phyloP scores from a whole-genome alignment of 1,140 invertebrate species.

The Gonioctena quinquepunctata region DNA sequence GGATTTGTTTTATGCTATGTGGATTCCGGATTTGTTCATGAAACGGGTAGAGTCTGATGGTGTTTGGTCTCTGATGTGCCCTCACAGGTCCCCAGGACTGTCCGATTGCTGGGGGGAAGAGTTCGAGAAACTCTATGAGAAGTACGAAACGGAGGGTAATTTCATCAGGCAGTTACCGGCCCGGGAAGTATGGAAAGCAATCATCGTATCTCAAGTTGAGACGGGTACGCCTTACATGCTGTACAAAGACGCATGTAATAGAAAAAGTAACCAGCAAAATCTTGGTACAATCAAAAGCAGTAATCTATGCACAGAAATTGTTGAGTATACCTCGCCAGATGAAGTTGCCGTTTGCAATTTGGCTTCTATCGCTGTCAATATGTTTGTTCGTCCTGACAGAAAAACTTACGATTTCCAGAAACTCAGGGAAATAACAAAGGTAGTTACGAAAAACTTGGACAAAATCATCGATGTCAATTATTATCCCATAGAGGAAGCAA shows the following conservation, averaged over 20 bases:
- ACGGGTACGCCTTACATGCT: slow-evolving; percentile 99
- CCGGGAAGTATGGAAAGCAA: slow-evolving; percentile 90
- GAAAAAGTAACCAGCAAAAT: slow-evolving; percentile 98
- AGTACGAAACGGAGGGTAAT: slow-evolving; percentile 83
- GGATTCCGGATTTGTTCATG: slow-evolving; percentile 99
- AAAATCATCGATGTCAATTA: slow-evolving; percentile 98
- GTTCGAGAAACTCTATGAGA: slow-evolving; percentile 88
- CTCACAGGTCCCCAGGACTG: slow-evolving; percentile 89
- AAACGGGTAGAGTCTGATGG: slow-evolving; percentile 86
- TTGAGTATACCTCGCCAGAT: slow-evolving; percentile 89
- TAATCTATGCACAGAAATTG: slow-evolving; percentile 98
- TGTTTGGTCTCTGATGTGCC: slow-evolving; percentile 97
- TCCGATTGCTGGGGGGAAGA: slow-evolving; percentile 92
- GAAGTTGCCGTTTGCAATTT: slow-evolving; percentile 99
- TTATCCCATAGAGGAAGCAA: slow-evolving; percentile 91
- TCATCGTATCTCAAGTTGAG: slow-evolving; percentile 95
- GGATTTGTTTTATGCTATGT: slow-evolving; percentile 96
- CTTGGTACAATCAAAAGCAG: slow-evolving; percentile 98
- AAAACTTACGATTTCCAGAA: slow-evolving; percentile 89
- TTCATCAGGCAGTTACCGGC: slow-evolving; percentile 69
- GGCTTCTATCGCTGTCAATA: slow-evolving; percentile 97
- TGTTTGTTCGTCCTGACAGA: slow-evolving; percentile 81
- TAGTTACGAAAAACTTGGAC: slow-evolving; percentile 91
- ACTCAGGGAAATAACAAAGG: slow-evolving; percentile 79
- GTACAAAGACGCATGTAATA: slow-evolving; percentile 97